These are phyloP conservation scores for Malacoraja senta DNA, from an alignment of 2,797 vertebrate genomes.

Conservation along the genomic window DNA sequence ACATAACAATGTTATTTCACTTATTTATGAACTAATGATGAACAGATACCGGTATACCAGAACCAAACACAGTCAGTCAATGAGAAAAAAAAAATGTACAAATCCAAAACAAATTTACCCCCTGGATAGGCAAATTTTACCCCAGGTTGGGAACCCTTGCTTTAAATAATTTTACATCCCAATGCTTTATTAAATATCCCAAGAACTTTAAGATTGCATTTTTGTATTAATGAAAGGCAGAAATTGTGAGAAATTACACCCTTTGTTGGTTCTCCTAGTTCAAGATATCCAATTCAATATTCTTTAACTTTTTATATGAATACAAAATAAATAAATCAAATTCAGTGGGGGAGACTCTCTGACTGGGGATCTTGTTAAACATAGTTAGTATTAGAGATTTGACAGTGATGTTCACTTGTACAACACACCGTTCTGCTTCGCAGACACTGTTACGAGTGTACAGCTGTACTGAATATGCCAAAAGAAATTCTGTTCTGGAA, in stretches of 20 bases:
- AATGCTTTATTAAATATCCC: neutral
- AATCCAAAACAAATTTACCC: too few relatives aligned
- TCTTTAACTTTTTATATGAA: neutral
- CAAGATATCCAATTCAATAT: neutral
- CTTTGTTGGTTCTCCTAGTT: neutral
- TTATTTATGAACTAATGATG: too few relatives aligned
- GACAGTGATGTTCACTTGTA: neutral
- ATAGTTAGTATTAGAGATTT: neutral
- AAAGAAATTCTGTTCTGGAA: neutral
- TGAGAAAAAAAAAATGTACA: too few relatives aligned
- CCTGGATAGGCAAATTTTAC: too few relatives aligned
- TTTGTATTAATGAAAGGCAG: neutral
- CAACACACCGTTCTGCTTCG: too few relatives aligned
- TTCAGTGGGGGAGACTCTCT: neutral
- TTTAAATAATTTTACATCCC: neutral
- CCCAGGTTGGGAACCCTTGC: too few relatives aligned
- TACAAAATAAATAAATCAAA: neutral
- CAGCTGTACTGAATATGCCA: neutral
- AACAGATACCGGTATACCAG: too few relatives aligned
- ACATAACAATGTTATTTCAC: too few relatives aligned
- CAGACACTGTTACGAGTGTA: neutral
- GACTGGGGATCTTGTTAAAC: neutral
- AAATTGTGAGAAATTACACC: neutral
- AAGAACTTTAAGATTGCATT: neutral
- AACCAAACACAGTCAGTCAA: too few relatives aligned